These are phyloP conservation scores for Macaria notata DNA, from an alignment of 2,888 invertebrate species.

Conservation along the genomic window DNA sequence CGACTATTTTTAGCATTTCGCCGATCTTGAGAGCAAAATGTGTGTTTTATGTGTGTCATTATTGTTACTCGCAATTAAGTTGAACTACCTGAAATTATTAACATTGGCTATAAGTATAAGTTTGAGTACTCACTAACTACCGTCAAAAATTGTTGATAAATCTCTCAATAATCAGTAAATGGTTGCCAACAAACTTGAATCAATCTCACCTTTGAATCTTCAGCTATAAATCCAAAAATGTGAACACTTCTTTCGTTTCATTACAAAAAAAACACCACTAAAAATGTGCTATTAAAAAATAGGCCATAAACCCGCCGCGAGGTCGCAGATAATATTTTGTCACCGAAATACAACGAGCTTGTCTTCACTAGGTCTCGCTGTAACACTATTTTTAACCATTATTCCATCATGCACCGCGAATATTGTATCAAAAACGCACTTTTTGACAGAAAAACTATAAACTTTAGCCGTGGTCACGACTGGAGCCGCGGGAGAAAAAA, in stretches of 20 bases:
- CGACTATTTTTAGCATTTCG: slow-evolving; percentile 16
- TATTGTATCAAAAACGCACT: slow-evolving; percentile 26
- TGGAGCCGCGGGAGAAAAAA: slow-evolving; percentile 40
- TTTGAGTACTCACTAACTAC: too few relatives aligned
- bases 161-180: too few relatives aligned
- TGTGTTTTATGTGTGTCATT: slow-evolving; percentile 6
- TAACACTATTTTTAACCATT: slow-evolving; percentile 65
- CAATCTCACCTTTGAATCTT: slow-evolving; percentile 12
- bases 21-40: slow-evolving; percentile 8
- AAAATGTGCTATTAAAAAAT: slow-evolving; percentile 35
- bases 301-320: slow-evolving; percentile 37
- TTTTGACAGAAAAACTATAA: slow-evolving; percentile 31
- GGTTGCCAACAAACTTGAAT: too few relatives aligned
- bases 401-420: slow-evolving; percentile 30
- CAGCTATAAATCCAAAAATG: slow-evolving; percentile 20
- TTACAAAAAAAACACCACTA: slow-evolving; percentile 42
- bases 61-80: slow-evolving; percentile 1
- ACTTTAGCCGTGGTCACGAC: slow-evolving; percentile 13
- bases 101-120: too few relatives aligned
- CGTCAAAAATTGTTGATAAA: too few relatives aligned
- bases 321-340: slow-evolving; percentile 52
- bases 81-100: too few relatives aligned
- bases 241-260: slow-evolving; percentile 50
- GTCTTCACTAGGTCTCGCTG: slow-evolving; percentile 40
- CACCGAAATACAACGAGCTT: slow-evolving; percentile 59